Evolutionary conservation across 37 sponge, comb jelly and placozoan species (phyloP), one percentile per base, ranked within the genome.

Genomic region (Eunapius fragilis): DNA sequence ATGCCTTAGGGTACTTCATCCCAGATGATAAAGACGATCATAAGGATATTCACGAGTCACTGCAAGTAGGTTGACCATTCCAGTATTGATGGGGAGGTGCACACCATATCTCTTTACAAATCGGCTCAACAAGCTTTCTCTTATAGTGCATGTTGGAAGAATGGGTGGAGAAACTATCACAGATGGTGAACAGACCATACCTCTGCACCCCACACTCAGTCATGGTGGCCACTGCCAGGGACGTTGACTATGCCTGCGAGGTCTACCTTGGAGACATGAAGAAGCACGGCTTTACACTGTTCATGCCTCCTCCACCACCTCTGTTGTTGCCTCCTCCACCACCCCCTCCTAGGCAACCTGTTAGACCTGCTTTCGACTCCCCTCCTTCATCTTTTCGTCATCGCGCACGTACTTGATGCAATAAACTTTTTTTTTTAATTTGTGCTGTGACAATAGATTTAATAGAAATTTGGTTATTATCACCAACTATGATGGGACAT

Each of bases 71-170:
- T 12, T 31, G 12, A n/a, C n/a, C n/a, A n/a, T n/a, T n/a, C n/a
- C n/a, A n/a, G n/a, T n/a, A n/a, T n/a, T n/a, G n/a, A n/a, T n/a
- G 31, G 13, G 2, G 28, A 9, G 22, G 31, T n/a, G 28, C 14
- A 17, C 58, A 58, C n/a, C n/a, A n/a, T n/a, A n/a, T n/a, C n/a
- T n/a, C n/a, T n/a, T n/a, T n/a, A n/a, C n/a, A n/a, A n/a, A n/a
- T n/a, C n/a, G n/a, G n/a, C n/a, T n/a, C n/a, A n/a, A n/a, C n/a
- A n/a, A n/a, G n/a, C n/a, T n/a, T n/a, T n/a, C n/a, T n/a, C n/a
- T n/a, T n/a, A 0, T 79, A 95, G 95, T 84, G 81, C 2, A 82
- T 79, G 24, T 31, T 96, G 72, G 96, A 96, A 72, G 94, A 77
- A 31, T 82, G 68, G 7, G 92, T 89, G 24, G 96, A 96, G 69